These are phyloP conservation scores for Darevskia mixta DNA, from an alignment of 2,797 vertebrate genomes.

Conservation along the genomic window DNA sequence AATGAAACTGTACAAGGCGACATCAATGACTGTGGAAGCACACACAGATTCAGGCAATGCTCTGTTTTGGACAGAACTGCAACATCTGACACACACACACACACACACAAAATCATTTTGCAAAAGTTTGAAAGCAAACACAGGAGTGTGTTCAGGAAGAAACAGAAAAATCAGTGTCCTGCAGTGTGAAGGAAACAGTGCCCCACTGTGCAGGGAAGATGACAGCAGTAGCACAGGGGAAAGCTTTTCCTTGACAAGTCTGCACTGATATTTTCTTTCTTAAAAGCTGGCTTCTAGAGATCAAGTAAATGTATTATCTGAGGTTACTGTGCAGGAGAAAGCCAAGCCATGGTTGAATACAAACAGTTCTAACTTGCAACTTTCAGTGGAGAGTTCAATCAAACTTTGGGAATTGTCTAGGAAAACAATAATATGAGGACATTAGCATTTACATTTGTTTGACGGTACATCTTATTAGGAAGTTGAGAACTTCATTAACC, in stretches of 20 bases:
- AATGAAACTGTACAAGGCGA: background rate
- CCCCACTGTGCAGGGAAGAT: background rate
- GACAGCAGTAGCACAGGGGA: background rate
- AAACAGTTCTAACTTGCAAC: too few species aligned
- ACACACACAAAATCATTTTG: background rate
- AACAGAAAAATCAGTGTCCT: background rate
- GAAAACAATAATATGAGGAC: too few species aligned
- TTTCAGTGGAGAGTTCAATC: too few species aligned
- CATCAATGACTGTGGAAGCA: background rate
- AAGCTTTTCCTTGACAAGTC: background rate
- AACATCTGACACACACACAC: background rate
- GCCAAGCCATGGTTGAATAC: too few species aligned
- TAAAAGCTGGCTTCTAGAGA: too few species aligned
- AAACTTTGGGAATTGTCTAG: too few species aligned
- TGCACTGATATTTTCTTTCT: background rate
- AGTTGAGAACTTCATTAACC: too few species aligned
- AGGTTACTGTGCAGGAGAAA: too few species aligned
- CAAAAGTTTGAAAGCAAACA: background rate
- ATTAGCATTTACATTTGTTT: too few species aligned
- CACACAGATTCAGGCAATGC: background rate
- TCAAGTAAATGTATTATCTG: too few species aligned
- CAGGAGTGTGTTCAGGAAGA: background rate
- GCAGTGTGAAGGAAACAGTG: background rate
- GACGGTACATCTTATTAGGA: too few species aligned
- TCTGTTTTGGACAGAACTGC: background rate